Conservation (phyloP, 2,797 vertebrate species). For the Hirundo rustica region DNA sequence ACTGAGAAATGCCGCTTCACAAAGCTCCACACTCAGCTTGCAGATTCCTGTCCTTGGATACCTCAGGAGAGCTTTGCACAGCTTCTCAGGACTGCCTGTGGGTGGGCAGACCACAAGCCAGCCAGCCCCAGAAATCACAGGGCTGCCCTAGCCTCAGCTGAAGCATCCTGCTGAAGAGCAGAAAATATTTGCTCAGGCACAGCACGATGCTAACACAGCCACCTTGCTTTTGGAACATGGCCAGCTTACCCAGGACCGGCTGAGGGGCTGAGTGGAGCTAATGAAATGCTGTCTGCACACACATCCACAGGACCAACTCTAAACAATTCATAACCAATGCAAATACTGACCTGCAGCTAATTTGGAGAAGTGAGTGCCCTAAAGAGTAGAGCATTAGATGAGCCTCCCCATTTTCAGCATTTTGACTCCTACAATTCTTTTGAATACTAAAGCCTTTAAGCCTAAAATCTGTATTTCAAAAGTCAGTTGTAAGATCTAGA, state of each 20-base stretch:
- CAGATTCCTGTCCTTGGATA: background rate
- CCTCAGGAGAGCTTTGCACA: background rate
- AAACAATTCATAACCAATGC: background rate
- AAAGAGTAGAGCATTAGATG: background rate
- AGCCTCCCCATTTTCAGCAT: background rate
- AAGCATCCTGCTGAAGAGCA: background rate
- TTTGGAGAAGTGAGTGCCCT: background rate
- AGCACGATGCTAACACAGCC: background rate
- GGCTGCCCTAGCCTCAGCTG: background rate
- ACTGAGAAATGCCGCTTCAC: background rate
- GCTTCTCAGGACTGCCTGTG: background rate
- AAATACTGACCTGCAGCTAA: background rate
- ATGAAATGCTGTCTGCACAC: background rate
- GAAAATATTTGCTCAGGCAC: constrained; percentile 12
- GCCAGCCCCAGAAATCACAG: background rate
- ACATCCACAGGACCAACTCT: background rate
- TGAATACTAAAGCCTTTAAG: background rate
- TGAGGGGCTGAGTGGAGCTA: background rate
- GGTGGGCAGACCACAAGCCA: background rate
- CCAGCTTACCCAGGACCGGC: background rate
- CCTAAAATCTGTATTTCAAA: background rate
- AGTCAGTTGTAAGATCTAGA: background rate
- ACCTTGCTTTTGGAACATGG: background rate
- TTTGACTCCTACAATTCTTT: background rate
- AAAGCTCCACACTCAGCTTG: background rate